phyloP scores from a whole-genome alignment of 1,140 invertebrate genomes.

The Musca vetustissima region DNA sequence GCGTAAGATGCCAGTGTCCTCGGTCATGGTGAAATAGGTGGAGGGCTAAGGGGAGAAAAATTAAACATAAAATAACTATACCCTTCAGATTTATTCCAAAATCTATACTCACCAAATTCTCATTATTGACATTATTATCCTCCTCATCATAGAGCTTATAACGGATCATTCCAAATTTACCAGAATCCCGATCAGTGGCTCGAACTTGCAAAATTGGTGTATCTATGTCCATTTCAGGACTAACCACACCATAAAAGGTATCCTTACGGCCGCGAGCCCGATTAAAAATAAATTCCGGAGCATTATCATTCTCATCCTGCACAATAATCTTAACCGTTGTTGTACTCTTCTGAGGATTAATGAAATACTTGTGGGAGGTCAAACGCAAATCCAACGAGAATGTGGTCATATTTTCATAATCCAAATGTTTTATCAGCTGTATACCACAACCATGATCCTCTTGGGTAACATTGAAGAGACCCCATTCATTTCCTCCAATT shows the following conservation, averaged over 20 bases:
- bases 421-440: conserved; percentile 68
- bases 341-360: conserved; percentile 72
- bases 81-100: not conserved
- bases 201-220: conserved; percentile 72
- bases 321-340: conserved; percentile 80
- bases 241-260: conserved; percentile 73
- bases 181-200: conserved; percentile 81
- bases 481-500: conserved; percentile 70
- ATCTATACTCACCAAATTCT: conserved; percentile 33
- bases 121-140: conserved; percentile 60
- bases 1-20: conserved; percentile 71
- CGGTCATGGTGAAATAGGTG: conserved; percentile 72
- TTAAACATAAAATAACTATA: not conserved
- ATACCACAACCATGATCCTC: conserved; percentile 79
- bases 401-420: conserved; percentile 72
- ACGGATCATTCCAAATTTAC: conserved; percentile 73
- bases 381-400: conserved; percentile 77
- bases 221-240: conserved; percentile 68
- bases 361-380: conserved; percentile 72
- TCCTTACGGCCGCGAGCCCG: conserved; percentile 54
- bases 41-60: conserved; percentile 38
- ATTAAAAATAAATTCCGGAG: conserved; percentile 76
- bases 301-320: conserved; percentile 84
- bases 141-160: conserved; percentile 61
- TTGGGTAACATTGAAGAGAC: conserved; percentile 70